Base-by-base conservation (phyloP, 2,888 invertebrate genomes). In the Drosophila affinis region DNA sequence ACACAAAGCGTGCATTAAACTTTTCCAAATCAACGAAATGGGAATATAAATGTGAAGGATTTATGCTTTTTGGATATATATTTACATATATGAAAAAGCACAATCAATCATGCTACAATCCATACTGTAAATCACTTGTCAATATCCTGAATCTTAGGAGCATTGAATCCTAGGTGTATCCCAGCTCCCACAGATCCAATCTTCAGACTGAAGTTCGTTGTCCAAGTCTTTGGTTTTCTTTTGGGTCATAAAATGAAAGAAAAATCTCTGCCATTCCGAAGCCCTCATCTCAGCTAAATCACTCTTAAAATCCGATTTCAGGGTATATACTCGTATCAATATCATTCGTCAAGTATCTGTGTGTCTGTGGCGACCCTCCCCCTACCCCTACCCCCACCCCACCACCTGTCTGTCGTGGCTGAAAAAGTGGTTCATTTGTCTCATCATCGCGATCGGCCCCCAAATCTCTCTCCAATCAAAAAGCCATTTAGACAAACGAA, bases 401-500 rank as follows among this genome's bases (percentile, higher is more conserved):
- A 32, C 45, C n/a, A 61, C 47, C 17, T 61, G 64, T 61, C 60
- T 27, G 84, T 86, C 84, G 83, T 2, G 79, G 74, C 81, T 82
- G 86, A 82, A 87, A 82, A 84, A 79, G 86, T 87, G 84, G 79
- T 88, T 76, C 81, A 88, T 77, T 83, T 83, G 70, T 78, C 83
- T 86, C 76, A 75, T 68, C 69, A 64, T 57, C 71, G 77, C 87
- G 81, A 84, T 79, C 27, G 49, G 27, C 49, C n/a, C 27, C 24
- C 39, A 52, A 53, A 58, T 68, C 47, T 58, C 87, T 88, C 75
- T 73, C 80, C 89, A 87, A 88, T 88, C 89, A 89, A 87, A 87
- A 87, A 89, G 77, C 88, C 83, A 89, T 89, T 87, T 87, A 81
- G 69, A 63, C 55, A 48, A 64, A 55, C 58, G 62, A 67, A 62